These are phyloP conservation scores for Vanessa tameamea DNA, from an alignment of 1,140 invertebrate species.

Conservation along the genomic window DNA sequence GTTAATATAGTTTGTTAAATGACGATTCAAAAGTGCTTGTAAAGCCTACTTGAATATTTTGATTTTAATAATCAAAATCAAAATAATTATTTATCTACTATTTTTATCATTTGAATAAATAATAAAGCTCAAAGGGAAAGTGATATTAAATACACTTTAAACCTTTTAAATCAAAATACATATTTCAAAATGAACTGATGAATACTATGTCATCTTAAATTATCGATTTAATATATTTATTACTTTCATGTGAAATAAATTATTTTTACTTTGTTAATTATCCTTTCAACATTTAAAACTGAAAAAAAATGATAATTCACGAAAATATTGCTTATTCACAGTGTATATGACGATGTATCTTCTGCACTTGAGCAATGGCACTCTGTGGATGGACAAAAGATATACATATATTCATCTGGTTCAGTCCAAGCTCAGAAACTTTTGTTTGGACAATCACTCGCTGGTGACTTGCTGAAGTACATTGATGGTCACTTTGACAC, in stretches of 20 bases:
- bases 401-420: conserved; percentile 96
- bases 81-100: no score
- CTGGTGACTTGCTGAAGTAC: conserved; percentile 88
- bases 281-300: not conserved
- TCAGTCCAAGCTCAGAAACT: conserved; percentile 95
- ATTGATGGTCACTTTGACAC: conserved; percentile 94
- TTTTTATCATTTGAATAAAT: no score
- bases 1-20: no score
- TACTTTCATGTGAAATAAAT: not conserved
- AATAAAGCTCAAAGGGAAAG: no score
- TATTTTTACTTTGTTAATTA: not conserved
- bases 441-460: conserved; percentile 88
- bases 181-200: no score
- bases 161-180: no score
- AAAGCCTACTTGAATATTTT: no score
- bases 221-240: not conserved
- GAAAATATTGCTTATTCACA: conserved; percentile 10
- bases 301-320: not conserved
- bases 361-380: conserved; percentile 87
- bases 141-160: no score
- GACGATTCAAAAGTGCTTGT: no score
- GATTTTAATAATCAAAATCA: no score
- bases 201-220: no score
- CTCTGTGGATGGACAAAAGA: conserved; percentile 81
- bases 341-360: conserved; percentile 92